These are phyloP conservation scores for Nasonia oneida DNA, from an alignment of 2,888 invertebrate genomes.

Conservation along the genomic window DNA sequence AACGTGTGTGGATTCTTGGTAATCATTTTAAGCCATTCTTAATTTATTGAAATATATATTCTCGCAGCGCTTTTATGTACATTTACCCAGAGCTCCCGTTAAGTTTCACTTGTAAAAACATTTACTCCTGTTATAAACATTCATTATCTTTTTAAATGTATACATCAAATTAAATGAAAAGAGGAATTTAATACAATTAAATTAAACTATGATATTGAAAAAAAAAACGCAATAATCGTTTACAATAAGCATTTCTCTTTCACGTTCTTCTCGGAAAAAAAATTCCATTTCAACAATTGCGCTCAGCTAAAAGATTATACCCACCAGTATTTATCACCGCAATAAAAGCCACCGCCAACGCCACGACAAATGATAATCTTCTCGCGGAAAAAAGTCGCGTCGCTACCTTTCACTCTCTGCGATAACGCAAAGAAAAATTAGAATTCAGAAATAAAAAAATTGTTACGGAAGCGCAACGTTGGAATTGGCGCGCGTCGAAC, in stretches of 20 bases:
- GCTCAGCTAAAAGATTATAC: background rate
- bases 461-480: background rate
- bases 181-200: too few relatives aligned
- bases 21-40: background rate
- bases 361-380: background rate
- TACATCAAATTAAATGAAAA: too few relatives aligned
- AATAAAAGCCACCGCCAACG: background rate
- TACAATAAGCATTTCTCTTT: background rate
- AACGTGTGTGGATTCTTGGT: background rate
- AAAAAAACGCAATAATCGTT: background rate
- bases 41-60: background rate
- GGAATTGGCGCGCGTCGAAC: background rate
- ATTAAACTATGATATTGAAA: too few relatives aligned
- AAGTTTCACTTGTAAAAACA: background rate
- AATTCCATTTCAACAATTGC: background rate
- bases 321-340: background rate
- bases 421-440: background rate
- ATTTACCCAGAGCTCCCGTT: background rate
- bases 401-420: conserved; percentile 16
- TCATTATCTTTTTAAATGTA: too few relatives aligned
- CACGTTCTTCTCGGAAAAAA: background rate
- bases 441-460: background rate
- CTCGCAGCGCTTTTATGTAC: background rate
- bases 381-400: background rate
- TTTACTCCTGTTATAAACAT: too few relatives aligned